These are phyloP conservation scores for Popillia japonica DNA, from an alignment of 1,140 invertebrate species.

Conservation along the genomic window DNA sequence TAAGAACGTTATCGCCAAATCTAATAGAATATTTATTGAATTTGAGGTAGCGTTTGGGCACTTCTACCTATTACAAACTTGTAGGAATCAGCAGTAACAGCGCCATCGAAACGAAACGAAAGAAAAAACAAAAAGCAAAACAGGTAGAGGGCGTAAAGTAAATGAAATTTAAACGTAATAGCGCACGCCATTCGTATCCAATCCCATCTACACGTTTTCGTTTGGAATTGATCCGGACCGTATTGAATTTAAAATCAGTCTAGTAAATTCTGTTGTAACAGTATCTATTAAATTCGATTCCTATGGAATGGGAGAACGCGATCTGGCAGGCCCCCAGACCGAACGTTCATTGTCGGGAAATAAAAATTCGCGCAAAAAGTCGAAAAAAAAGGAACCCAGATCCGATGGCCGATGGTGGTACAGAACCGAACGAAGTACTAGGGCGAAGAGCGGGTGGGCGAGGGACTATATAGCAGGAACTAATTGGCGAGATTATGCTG, in stretches of 20 bases:
- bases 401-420: too few relatives aligned
- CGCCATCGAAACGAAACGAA: not conserved
- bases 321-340: not conserved
- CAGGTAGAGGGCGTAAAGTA: not conserved
- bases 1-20: too few relatives aligned
- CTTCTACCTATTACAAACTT: too few relatives aligned
- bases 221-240: slow-evolving; percentile 4
- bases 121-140: not conserved
- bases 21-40: too few relatives aligned
- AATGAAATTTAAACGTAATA: slow-evolving; percentile 30
- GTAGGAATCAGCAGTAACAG: not conserved
- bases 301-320: not conserved
- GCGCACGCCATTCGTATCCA: slow-evolving; percentile 18
- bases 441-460: not conserved
- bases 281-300: slow-evolving; percentile 40
- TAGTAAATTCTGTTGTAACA: slow-evolving; percentile 38
- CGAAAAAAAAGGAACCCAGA: not conserved
- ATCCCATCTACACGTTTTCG: slow-evolving; percentile 3
- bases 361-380: not conserved
- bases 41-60: too few relatives aligned
- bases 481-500: slow-evolving; percentile 50
- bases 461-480: slow-evolving; percentile 38
- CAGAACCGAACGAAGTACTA: not conserved
- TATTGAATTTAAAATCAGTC: slow-evolving; percentile 34
- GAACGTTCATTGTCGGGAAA: too few relatives aligned